A percentile compares a stretch with the other conserved stretches of the same genome.
Evolutionary conservation across 2,888 invertebrate species (phyloP).

Genomic region (Hydrotaea cyrtoneurina): DNA sequence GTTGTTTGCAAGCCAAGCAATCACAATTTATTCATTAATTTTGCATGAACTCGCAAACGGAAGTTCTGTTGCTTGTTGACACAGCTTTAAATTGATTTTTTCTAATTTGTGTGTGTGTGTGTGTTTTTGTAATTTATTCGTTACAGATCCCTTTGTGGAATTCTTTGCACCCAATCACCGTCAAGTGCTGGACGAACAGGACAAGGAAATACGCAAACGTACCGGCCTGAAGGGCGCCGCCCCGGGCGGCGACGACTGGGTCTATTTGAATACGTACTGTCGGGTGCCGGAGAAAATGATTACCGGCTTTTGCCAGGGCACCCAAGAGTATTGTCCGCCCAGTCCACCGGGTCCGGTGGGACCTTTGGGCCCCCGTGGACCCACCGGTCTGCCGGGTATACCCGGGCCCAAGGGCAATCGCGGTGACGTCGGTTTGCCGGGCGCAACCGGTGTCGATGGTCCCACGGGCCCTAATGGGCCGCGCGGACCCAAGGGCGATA

Average conservation of each 20-base stretch:
- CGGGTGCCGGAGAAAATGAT: constrained; percentile 92
- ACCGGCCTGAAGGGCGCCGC: constrained; percentile 86
- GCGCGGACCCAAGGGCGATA: constrained; percentile 79
- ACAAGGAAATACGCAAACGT: constrained; percentile 83
- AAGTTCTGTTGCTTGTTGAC: not conserved
- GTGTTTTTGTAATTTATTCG: not conserved
- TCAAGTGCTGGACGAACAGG: constrained; percentile 85
- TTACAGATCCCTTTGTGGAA: constrained; percentile 84
- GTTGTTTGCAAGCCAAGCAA: constrained; percentile 7
- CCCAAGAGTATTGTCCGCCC: constrained; percentile 90
- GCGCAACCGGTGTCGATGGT: constrained; percentile 84
- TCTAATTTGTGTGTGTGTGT: not conserved
- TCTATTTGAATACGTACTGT: constrained; percentile 93
- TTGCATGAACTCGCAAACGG: not conserved
- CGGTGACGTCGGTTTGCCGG: constrained; percentile 85
- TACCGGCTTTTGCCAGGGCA: constrained; percentile 91
- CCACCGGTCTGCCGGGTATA: constrained; percentile 82
- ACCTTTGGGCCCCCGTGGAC: constrained; percentile 83
- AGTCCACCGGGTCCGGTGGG: constrained; percentile 85
- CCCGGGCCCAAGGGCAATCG: constrained; percentile 87
- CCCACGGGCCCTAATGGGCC: constrained; percentile 76
- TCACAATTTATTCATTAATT: constrained; percentile 19
- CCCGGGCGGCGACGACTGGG: constrained; percentile 90
- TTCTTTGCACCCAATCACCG: constrained; percentile 88
- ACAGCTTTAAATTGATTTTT: not conserved